Base-by-base conservation (phyloP, 2,113 vertebrate species). In the Oreotrochilus melanogaster region DNA sequence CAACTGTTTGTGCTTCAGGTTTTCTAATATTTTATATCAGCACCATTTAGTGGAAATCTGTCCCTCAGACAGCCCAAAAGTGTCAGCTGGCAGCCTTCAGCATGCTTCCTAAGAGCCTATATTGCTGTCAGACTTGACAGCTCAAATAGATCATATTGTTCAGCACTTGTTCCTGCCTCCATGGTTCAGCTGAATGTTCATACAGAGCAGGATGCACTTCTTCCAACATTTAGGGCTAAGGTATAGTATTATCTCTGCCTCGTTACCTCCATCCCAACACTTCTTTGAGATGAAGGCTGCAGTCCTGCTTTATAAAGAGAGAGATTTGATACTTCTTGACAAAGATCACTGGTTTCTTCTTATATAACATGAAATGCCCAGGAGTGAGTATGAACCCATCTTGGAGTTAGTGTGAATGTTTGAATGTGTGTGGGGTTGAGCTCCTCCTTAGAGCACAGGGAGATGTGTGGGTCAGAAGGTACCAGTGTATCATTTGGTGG, bases 391-490 rank as follows among this genome's bases (percentile, higher is more conserved):
- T 23, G 53, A 21, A 50, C 16, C 13, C 28, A 24, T 57, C 27
- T n/a, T 31, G 31, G 39, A 76, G 24, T 2, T 72, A 22, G 8
- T 64, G n/a, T 13, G 9, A 45, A 5, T n/a, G 4, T 69, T 28
- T 69, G 69, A 50, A 80, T 43, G 4, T 17, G 2, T 10, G 9
- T 27, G 28, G 7, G 23, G 5, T 39, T 53, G 24, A 22, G 21
- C 4, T 45, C 3, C 33, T 78, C 25, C 43, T 81, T 9, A 47
- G 45, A 31, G 18, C 10, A 17, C 14, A 45, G 24, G 0, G 1
- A 74, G 7, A 13, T 1, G 0, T 1, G 0, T 0, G 9, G 39
- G 22, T 51, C 39, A 66, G 69, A 45, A 72, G 19, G n/a, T 19
- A 39, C 16, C 16, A 31, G 28, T 14, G 45, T 43, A 11, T n/a